These are phyloP conservation scores for Ramazzottius varieornatus DNA, from an alignment of 2,888 invertebrate genomes.

Conservation along the genomic window DNA sequence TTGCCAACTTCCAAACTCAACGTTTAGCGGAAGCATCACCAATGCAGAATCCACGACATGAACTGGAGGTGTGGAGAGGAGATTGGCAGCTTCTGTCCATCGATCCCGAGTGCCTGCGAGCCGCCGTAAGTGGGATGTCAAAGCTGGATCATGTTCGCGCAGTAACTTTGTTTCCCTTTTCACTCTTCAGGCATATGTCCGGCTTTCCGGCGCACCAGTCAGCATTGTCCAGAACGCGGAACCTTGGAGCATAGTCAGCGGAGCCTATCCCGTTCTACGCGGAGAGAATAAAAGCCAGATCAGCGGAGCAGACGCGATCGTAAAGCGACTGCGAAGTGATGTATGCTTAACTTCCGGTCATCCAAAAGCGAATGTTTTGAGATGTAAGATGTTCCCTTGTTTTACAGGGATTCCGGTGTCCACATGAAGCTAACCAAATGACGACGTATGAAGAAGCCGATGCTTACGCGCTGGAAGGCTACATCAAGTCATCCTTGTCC, in stretches of 20 bases:
- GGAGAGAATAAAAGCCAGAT: background rate
- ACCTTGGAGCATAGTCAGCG: background rate
- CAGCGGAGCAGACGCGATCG: background rate
- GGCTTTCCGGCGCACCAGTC: background rate
- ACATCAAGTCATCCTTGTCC: background rate
- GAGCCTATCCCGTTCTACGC: background rate
- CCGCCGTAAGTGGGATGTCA: background rate
- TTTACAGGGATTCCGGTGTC: background rate
- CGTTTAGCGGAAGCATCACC: too few relatives aligned
- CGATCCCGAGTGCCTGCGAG: conserved; percentile 1
- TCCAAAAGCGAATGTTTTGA: too few relatives aligned
- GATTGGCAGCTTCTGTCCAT: background rate
- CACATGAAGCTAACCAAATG: background rate
- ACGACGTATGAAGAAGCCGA: background rate
- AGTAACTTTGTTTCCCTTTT: background rate
- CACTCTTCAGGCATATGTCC: background rate
- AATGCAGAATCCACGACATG: too few relatives aligned
- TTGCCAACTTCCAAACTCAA: too few relatives aligned
- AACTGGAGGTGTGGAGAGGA: background rate
- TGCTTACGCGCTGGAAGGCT: background rate
- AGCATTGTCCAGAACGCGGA: background rate
- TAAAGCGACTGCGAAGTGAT: background rate
- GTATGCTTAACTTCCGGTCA: too few relatives aligned
- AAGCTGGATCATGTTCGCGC: background rate
- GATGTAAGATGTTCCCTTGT: too few relatives aligned